Conservation (phyloP, 2,888 invertebrate species). For the Chalcosyrphus nemorum region DNA sequence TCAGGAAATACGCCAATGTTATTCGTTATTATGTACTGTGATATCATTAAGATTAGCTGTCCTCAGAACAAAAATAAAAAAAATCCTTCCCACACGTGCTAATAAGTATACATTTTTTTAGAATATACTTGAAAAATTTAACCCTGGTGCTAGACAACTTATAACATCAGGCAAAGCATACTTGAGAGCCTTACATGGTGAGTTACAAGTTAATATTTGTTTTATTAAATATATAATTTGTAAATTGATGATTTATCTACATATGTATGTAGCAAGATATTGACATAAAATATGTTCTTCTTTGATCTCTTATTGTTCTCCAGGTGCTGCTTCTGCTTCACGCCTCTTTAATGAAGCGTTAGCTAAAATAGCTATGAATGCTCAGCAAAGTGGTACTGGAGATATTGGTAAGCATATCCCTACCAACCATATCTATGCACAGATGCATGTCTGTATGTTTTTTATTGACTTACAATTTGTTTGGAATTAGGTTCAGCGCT, state of each 20-base stretch:
- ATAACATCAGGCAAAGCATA: conserved; percentile 97
- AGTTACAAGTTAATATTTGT: conserved; percentile 81
- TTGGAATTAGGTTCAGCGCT: conserved; percentile 88
- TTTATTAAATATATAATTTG: background rate
- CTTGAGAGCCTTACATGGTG: conserved; percentile 96
- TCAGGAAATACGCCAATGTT: too few relatives aligned
- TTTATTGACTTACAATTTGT: conserved; percentile 11
- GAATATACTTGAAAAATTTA: conserved; percentile 98
- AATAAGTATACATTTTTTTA: conserved; percentile 83
- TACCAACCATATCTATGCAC: background rate
- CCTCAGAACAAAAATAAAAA: too few relatives aligned
- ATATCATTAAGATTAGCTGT: too few relatives aligned
- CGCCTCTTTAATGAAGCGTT: conserved; percentile 94
- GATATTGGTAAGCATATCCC: conserved; percentile 90
- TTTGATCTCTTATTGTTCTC: conserved; percentile 74
- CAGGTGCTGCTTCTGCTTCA: conserved; percentile 94
- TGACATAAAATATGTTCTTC: conserved; percentile 33
- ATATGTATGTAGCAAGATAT: background rate
- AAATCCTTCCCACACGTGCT: too few relatives aligned
- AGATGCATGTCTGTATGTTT: background rate
- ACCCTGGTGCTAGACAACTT: conserved; percentile 96
- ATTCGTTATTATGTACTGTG: too few relatives aligned
- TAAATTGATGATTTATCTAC: background rate
- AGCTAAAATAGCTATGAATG: conserved; percentile 93
- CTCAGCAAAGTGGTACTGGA: conserved; percentile 94